Base-by-base conservation (phyloP, 2,888 invertebrate species). In the Fabriciana adippe region DNA sequence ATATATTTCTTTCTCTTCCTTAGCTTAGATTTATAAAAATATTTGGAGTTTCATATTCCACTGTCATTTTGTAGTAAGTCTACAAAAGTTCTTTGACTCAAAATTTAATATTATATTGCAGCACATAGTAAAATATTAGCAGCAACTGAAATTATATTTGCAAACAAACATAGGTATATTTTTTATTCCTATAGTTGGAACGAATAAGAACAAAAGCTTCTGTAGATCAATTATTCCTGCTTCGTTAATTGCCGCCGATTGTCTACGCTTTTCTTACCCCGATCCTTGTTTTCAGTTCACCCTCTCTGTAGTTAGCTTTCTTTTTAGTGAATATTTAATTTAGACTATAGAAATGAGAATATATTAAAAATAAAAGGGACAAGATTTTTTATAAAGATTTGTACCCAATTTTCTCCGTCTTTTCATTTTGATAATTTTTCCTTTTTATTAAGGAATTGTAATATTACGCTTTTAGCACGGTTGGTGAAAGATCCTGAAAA, bases 401-500 rank as follows among this genome's bases (percentile, higher is more conserved):
- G 55, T 63, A 48, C 50, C 31, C 51, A 47, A 55, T 63, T 63
- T 56, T 62, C 55, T 26, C 26, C 26, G 21, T 26, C 2, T 62
- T 62, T 56, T 63, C 61, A 68, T 70, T 68, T 63, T 61, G 64
- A 69, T 69, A 68, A 64, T 73, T 70, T 62, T 60, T 48, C 48
- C 55, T 55, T 59, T 26, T 67, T 69, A 70, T 73, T 68, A 73
- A 61, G 61, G 65, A 66, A 62, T 71, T 65, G 63, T 72, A 66
- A 76, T 78, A 81, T 81, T 79, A 78, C 73, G 74, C 77, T 78
- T 81, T 80, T 77, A 78, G 76, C 76, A 78, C 76, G 71, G 81
- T 79, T 74, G 78, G 81, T 81, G 83, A 79, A 76, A 81, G 79
- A 72, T 76, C 74, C 73, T 75, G 76, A 78, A 78, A 84, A 83